A percentile compares a stretch with the other conserved stretches of the same genome.
Evolutionary conservation across 1,140 invertebrate genomes (phyloP).

Genomic region (Diuraphis noxia): DNA sequence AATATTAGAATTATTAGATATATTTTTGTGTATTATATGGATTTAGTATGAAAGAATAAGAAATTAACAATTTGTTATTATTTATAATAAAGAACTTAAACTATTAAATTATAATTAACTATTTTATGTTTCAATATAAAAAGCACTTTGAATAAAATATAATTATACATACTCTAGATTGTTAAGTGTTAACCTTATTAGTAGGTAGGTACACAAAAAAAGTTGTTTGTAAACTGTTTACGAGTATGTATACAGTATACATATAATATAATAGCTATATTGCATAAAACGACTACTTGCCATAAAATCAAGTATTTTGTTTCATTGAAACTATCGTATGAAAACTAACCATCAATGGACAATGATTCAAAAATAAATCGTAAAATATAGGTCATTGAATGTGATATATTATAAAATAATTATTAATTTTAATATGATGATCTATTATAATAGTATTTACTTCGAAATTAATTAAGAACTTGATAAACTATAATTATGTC

Average conservation of each 20-base stretch:
- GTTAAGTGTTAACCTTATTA: conserved; percentile 24
- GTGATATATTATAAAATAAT: background rate
- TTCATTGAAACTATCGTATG: background rate
- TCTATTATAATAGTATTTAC: background rate
- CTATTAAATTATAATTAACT: no score
- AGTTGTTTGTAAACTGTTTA: background rate
- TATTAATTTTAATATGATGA: background rate
- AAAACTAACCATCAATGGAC: conserved; percentile 11
- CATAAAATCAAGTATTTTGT: conserved; percentile 19
- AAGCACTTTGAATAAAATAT: background rate
- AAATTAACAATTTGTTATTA: no score
- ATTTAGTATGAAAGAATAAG: no score
- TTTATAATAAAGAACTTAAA: no score
- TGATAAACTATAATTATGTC: no score
- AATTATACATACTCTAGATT: background rate
- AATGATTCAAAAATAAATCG: conserved; percentile 21
- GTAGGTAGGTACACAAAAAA: conserved; percentile 32
- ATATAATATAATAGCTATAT: background rate
- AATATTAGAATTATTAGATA: no score
- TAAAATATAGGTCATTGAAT: conserved; percentile 18
- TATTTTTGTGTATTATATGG: no score
- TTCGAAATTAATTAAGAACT: background rate
- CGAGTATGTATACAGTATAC: no score
- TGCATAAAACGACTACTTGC: background rate
- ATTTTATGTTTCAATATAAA: no score